Conservation (phyloP, 1,140 invertebrate species). For the Ceratosolen solmsi region DNA sequence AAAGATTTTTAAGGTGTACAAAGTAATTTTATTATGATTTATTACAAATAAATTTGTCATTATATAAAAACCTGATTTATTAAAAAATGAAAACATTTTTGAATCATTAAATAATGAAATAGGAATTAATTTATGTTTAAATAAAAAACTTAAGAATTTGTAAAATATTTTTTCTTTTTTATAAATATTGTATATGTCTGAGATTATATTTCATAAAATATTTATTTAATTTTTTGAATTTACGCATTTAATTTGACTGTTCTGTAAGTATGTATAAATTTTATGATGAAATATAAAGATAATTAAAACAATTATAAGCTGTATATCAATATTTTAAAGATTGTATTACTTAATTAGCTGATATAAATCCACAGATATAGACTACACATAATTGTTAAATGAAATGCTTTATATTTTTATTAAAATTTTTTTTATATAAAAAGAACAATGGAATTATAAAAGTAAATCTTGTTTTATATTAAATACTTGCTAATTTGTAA, state of each 20-base stretch:
- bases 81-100: conserved; percentile 50
- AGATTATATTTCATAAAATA: neutral
- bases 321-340: conserved; percentile 9
- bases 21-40: conserved; percentile 60
- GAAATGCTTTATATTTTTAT: conserved; percentile 22
- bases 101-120: conserved; percentile 18
- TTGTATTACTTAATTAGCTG: conserved; percentile 51
- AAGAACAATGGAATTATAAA: conserved; percentile 16
- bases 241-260: no score
- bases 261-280: no score
- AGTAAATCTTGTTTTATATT: conserved; percentile 27
- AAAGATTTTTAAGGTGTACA: conserved; percentile 57
- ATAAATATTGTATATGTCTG: neutral
- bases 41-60: conserved; percentile 52
- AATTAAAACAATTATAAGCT: conserved; percentile 14
- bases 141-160: neutral
- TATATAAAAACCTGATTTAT: conserved; percentile 32
- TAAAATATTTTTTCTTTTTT: conserved; percentile 33
- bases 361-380: conserved; percentile 44
- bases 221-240: neutral
- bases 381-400: conserved; percentile 10
- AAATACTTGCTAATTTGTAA: conserved; percentile 34
- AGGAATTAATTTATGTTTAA: conserved; percentile 41
- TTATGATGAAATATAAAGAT: conserved; percentile 29
- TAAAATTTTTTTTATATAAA: conserved; percentile 33